Conservation (phyloP, 2,113 vertebrate genomes). For the Oryzias curvinotus region DNA sequence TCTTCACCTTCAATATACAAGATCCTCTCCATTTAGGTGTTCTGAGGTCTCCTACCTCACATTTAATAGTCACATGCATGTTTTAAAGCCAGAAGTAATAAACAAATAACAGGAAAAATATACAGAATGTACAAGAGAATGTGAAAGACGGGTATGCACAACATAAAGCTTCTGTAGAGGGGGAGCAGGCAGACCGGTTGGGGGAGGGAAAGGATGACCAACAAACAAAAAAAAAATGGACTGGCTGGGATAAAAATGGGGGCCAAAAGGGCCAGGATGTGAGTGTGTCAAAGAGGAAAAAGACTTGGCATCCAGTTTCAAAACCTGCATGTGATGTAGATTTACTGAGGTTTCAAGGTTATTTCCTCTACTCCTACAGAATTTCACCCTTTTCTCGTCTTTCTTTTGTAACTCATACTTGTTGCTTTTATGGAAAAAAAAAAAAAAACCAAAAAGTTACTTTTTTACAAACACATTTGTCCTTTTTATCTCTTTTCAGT, state of each 20-base stretch:
- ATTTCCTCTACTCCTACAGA: slow-evolving; percentile 67
- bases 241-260: too few relatives aligned
- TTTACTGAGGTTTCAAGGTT: slow-evolving; percentile 94
- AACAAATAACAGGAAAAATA: slow-evolving; percentile 67
- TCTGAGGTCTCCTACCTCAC: slow-evolving; percentile 64
- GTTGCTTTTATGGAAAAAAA: slow-evolving; percentile 81
- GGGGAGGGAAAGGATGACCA: slow-evolving; percentile 34
- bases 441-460: slow-evolving; percentile 71
- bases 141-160: slow-evolving; percentile 78
- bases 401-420: slow-evolving; percentile 63
- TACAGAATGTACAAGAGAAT: slow-evolving; percentile 88
- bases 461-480: slow-evolving; percentile 70
- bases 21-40: slow-evolving; percentile 41
- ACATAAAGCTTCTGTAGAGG: slow-evolving; percentile 64
- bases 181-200: slow-evolving; percentile 49
- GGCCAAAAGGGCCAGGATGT: not conserved
- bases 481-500: slow-evolving; percentile 61
- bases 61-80: slow-evolving; percentile 78
- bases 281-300: slow-evolving; percentile 25
- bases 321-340: slow-evolving; percentile 88
- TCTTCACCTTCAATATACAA: slow-evolving; percentile 56
- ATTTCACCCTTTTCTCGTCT: slow-evolving; percentile 69
- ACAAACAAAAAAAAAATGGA: too few relatives aligned
- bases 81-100: slow-evolving; percentile 80
- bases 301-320: slow-evolving; percentile 83